Conservation (phyloP, 2,888 invertebrate genomes). For the Cylloceria caligata region DNA sequence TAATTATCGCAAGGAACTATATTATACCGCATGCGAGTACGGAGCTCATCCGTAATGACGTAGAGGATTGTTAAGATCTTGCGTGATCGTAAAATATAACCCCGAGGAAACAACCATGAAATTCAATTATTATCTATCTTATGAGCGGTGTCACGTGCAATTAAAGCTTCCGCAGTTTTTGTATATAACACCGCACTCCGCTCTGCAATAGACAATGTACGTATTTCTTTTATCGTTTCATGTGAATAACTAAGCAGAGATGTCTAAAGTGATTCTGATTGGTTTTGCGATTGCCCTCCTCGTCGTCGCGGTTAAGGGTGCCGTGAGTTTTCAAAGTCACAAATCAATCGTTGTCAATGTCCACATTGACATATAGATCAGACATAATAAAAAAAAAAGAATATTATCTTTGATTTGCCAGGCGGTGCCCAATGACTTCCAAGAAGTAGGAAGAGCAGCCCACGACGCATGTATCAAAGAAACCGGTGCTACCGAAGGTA, state of each 20-base stretch:
- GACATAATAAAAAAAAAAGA: conserved; percentile 3
- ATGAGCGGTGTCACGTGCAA: conserved; percentile 18
- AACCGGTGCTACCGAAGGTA: conserved; percentile 54
- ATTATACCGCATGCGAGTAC: background rate
- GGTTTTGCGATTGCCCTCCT: conserved; percentile 45
- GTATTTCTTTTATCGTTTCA: background rate
- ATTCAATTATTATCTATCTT: conserved; percentile 33
- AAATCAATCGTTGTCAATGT: background rate
- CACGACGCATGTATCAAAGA: conserved; percentile 71
- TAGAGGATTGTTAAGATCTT: conserved; percentile 29
- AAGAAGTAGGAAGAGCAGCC: conserved; percentile 59
- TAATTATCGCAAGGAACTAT: conserved; percentile 11
- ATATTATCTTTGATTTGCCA: background rate
- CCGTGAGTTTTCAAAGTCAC: conserved; percentile 60
- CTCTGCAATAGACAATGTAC: conserved; percentile 10
- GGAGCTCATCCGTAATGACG: background rate
- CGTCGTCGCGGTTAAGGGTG: conserved; percentile 55
- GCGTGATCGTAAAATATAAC: conserved; percentile 52
- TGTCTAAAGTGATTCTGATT: conserved; percentile 52
- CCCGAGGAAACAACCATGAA: background rate
- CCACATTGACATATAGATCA: background rate
- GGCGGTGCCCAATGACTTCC: conserved; percentile 67
- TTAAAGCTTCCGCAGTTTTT: conserved; percentile 30
- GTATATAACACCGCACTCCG: conserved; percentile 43
- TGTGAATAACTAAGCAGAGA: conserved; percentile 22